These are phyloP conservation scores for Camptogramma bilineatum DNA, from an alignment of 2,888 invertebrate species.

Conservation along the genomic window DNA sequence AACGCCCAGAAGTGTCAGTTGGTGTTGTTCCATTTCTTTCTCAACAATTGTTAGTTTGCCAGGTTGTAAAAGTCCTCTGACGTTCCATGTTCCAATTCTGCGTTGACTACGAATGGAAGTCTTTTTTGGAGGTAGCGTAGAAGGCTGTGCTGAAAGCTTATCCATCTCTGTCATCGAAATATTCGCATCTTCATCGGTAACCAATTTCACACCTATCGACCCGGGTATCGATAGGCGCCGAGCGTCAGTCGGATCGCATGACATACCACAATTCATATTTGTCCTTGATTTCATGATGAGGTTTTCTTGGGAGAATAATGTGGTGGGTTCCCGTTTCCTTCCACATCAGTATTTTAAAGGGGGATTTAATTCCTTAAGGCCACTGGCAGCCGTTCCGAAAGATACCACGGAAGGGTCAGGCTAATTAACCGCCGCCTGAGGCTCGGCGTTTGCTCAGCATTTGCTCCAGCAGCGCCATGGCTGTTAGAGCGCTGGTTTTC, in stretches of 20 bases:
- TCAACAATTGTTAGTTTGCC: no score
- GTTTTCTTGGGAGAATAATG: no score
- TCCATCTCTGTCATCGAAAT: neutral
- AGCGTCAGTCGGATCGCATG: neutral
- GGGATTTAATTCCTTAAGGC: neutral
- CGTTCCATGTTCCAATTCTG: neutral
- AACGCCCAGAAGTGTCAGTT: no score
- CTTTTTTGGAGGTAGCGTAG: neutral
- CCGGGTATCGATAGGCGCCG: constrained; percentile 2
- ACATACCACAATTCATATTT: neutral
- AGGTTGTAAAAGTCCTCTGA: no score
- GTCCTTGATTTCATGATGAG: neutral
- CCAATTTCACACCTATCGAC: neutral
- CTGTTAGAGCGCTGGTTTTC: no score
- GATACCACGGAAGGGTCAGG: neutral
- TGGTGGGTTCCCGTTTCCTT: no score
- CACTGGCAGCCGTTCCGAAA: neutral
- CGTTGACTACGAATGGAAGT: neutral
- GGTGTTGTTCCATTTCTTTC: no score
- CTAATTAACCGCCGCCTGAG: neutral
- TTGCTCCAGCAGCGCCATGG: no score
- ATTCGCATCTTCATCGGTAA: neutral
- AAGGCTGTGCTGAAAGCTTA: neutral
- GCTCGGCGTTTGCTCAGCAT: no score
- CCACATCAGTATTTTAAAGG: no score